These are phyloP conservation scores for Lepeophtheirus nordmannii DNA, from an alignment of 2,888 invertebrate genomes.

Conservation along the genomic window DNA sequence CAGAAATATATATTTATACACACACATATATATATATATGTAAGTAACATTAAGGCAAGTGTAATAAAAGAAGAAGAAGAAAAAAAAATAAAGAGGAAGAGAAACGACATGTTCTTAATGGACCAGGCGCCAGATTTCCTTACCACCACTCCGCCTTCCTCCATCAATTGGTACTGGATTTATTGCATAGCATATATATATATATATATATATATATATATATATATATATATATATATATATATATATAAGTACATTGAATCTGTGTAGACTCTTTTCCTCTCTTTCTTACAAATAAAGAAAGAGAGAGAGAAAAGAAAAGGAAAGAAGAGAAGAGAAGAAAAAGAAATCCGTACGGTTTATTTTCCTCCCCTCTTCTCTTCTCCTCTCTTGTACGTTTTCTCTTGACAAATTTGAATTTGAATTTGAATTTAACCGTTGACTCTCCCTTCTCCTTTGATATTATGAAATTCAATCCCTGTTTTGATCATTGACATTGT, in stretches of 20 bases:
- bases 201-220: too few species aligned
- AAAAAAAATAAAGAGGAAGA: constrained; percentile 1
- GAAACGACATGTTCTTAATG: background rate
- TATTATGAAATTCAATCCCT: too few species aligned
- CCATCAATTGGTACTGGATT: background rate
- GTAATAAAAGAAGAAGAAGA: background rate
- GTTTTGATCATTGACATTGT: too few species aligned
- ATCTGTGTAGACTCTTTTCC: background rate
- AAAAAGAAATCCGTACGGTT: too few species aligned
- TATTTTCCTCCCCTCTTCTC: too few species aligned
- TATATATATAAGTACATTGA: background rate
- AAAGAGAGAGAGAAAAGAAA: background rate
- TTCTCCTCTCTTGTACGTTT: too few species aligned
- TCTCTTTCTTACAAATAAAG: background rate
- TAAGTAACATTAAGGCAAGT: background rate
- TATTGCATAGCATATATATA: too few species aligned
- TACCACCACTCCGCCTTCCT: constrained; percentile 9
- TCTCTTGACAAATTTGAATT: too few species aligned
- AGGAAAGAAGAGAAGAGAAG: too few species aligned
- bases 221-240: too few species aligned
- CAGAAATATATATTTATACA: background rate
- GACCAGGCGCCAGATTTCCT: constrained; percentile 8
- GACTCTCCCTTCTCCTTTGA: too few species aligned
- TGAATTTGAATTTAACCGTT: too few species aligned
- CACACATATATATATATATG: background rate